Base-by-base conservation (phyloP, 2,888 invertebrate genomes). In the Idaea dimidiata region DNA sequence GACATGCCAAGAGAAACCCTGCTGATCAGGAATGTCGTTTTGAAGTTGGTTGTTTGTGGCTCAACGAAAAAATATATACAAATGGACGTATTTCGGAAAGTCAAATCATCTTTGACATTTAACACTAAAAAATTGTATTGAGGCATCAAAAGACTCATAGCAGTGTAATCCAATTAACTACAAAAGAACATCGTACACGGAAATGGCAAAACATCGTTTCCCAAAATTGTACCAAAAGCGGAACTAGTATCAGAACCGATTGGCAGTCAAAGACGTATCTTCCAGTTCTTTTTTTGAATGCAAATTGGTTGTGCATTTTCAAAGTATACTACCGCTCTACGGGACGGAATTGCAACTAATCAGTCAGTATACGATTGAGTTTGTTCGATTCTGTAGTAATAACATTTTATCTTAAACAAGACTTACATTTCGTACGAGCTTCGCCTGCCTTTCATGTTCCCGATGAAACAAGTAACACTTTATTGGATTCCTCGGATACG, bases 1-100 rank as follows among this genome's bases (percentile, higher is more conserved):
- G 66, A 57, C 60, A 56, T 16, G 83, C 86, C 86, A 86, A 84
- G 79, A 72, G 79, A 77, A 79, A 78, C 73, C 78, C 76, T 66
- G 73, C 74, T 74, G 61, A 75, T 69, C 65, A 68, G 66, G 70
- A 73, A 74, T 76, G 75, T 74, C 75, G 79, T 78, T 24, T 24
- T 24, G 74, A 32, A 18, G 64, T 66, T 68, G 73, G 69, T 65
- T 68, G 65, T 72, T 70, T 70, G 68, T 65, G 64, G 66, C 60
- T 64, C 64, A 62, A 67, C 66, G 64, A 62, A 61, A 66, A 66
- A 64, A 65, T 62, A 59, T 66, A 68, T 64, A 63, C 54, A 17
- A 8, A 60, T n/a, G 14, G 6, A 43, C 10, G 14, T 43, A 43
- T 14, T 43, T 43, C 43, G 10, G 14, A 43, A 43, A 43, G 43